Conservation (phyloP, 2,888 invertebrate genomes). For the Parnassius apollo region DNA sequence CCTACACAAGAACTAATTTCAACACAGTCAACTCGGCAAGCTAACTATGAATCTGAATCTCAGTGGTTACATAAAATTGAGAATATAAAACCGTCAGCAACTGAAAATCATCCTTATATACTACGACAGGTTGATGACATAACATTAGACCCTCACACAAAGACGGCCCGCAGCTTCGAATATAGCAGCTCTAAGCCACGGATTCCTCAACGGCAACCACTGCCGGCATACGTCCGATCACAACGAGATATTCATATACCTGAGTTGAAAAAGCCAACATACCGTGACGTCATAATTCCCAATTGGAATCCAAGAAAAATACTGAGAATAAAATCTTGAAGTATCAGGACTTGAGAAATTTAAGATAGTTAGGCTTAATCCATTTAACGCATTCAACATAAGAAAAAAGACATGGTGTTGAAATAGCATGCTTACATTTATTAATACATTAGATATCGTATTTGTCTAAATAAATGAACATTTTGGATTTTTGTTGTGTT, state of each 20-base stretch:
- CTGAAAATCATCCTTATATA: constrained; percentile 38
- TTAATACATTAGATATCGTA: no score
- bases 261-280: constrained; percentile 39
- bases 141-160: constrained; percentile 38
- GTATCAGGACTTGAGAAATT: constrained; percentile 29
- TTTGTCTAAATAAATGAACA: no score
- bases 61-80: constrained; percentile 37
- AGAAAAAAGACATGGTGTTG: no score
- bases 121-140: constrained; percentile 42
- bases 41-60: constrained; percentile 36
- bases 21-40: constrained; percentile 38
- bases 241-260: constrained; percentile 32
- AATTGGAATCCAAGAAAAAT: constrained; percentile 52
- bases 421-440: no score
- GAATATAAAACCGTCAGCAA: constrained; percentile 36
- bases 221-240: constrained; percentile 32
- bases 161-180: constrained; percentile 43
- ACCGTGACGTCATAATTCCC: constrained; percentile 44
- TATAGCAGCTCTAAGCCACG: constrained; percentile 45
- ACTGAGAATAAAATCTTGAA: constrained; percentile 36
- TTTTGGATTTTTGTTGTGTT: no score
- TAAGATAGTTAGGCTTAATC: not conserved
- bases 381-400: no score
- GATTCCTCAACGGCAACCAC: constrained; percentile 42
- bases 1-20: constrained; percentile 32